Percentiles rank a stretch among this genome's conserved stretches.
Evolutionary conservation across 2,113 vertebrate species (phyloP).

Genomic region (Gymnogyps californianus): DNA sequence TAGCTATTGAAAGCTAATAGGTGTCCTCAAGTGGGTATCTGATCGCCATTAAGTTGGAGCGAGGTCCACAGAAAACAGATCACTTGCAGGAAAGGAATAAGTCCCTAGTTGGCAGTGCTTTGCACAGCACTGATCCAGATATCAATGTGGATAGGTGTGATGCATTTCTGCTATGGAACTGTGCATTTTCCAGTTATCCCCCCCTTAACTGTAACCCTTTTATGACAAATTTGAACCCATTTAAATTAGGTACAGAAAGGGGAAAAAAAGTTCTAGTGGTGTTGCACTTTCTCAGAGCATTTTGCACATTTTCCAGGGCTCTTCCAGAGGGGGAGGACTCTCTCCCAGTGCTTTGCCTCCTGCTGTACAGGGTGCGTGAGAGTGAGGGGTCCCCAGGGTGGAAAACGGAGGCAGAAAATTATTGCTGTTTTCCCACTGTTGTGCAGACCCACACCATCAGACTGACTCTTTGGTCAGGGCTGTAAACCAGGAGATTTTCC

Average conservation of each 20-base stretch:
- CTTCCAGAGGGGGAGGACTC: background rate
- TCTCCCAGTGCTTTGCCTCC: background rate
- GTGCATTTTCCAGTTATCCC: background rate
- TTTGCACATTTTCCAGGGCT: background rate
- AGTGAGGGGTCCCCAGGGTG: background rate
- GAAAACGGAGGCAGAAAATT: background rate
- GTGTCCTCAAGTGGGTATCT: background rate
- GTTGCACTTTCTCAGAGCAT: background rate
- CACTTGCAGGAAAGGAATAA: background rate
- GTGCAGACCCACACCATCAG: background rate
- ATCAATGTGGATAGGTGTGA: background rate
- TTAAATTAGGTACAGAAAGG: background rate
- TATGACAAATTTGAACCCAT: background rate
- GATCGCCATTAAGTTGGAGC: rapidly evolving
- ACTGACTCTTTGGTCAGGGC: background rate
- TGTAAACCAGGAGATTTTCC: background rate
- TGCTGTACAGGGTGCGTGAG: background rate
- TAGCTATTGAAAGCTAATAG: background rate
- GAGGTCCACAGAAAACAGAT: background rate
- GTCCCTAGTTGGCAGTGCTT: background rate
- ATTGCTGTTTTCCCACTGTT: background rate
- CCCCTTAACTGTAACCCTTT: background rate
- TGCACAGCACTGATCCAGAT: background rate
- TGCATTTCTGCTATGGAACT: background rate
- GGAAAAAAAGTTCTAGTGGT: background rate